Base-by-base conservation (phyloP, 53 echinoderm and acorn worm genomes). In the Stichopus horrens region DNA sequence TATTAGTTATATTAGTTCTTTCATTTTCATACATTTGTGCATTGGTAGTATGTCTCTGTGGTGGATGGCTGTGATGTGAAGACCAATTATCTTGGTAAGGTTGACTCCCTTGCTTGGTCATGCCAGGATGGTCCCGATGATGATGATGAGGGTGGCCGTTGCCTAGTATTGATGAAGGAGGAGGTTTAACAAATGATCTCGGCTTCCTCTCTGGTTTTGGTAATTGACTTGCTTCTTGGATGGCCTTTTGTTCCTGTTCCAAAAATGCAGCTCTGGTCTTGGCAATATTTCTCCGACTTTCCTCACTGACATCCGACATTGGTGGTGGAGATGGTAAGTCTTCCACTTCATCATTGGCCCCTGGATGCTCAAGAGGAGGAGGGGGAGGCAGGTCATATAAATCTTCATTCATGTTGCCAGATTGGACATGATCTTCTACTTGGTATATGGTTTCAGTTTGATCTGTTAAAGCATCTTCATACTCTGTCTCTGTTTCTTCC, bases 281-380 rank as follows among this genome's bases (percentile, higher is more conserved):
- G 9, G 96, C 94, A 58, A 96, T 96, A 73, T 94, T 96, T 80
- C 94, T 90, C 23, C 93, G 93, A 0, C 92, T 88, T 59, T 95
- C 93, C n/a, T 86, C 90, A 51, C 87, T 82, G n/a, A 96, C 91
- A 73, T 96, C 96, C 2, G 94, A 90, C 96, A 96, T 96, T 0
- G 96, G 96, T 51, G 96, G 96, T 7, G 76, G 76, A 10, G 90
- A 77, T 14, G 90, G 90, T 14, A 86, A 22, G n/a, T 75, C 37
- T 14, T 14, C 21, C 5, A 54, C 56, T 5, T 55, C 76, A 76
- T 88, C 88, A 20, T 4, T 73, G 55, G n/a, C 21, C 6, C 23
- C 74, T n/a, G 58, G 57, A 8, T 18, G 16, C 37, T 53, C n/a
- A 71, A n/a, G 4, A 3, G 23, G 52, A 8, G 80, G 66, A 18